These are phyloP conservation scores for Tor tambroides DNA, from an alignment of 2,113 vertebrate genomes.

Conservation along the genomic window DNA sequence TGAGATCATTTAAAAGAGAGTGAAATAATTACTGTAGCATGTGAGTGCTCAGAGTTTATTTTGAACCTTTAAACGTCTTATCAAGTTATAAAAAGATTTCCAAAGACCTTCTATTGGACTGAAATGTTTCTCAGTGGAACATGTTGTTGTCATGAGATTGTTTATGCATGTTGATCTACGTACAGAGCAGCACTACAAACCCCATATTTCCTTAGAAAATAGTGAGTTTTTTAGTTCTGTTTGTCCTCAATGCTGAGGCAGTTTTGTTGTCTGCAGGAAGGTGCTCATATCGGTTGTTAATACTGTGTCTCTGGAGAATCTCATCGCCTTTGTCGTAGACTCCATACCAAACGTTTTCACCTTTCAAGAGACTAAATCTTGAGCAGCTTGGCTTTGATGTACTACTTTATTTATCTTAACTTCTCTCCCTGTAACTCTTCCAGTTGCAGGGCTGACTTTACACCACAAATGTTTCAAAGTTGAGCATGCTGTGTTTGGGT, in stretches of 20 bases:
- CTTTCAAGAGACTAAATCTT: slow-evolving; percentile 29
- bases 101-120: neutral
- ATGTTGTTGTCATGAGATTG: neutral
- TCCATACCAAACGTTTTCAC: neutral
- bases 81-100: neutral
- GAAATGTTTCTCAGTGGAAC: neutral
- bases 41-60: neutral
- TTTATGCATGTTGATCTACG: neutral
- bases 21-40: neutral
- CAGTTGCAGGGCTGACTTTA: neutral
- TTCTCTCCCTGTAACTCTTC: neutral
- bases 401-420: neutral
- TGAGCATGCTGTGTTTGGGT: neutral
- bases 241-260: slow-evolving; percentile 27
- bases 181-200: neutral
- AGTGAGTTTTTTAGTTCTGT: slow-evolving; percentile 35
- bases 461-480: neutral
- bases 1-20: neutral
- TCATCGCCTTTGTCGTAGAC: slow-evolving; percentile 27
- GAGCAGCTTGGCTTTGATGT: neutral
- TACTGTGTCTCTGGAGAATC: slow-evolving; percentile 46
- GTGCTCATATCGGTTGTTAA: slow-evolving; percentile 46
- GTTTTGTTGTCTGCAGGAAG: slow-evolving; percentile 34
- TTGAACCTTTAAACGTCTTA: neutral
- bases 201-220: neutral